phyloP scores from a whole-genome alignment of 2,797 vertebrate genomes.

The Nasua narica region DNA sequence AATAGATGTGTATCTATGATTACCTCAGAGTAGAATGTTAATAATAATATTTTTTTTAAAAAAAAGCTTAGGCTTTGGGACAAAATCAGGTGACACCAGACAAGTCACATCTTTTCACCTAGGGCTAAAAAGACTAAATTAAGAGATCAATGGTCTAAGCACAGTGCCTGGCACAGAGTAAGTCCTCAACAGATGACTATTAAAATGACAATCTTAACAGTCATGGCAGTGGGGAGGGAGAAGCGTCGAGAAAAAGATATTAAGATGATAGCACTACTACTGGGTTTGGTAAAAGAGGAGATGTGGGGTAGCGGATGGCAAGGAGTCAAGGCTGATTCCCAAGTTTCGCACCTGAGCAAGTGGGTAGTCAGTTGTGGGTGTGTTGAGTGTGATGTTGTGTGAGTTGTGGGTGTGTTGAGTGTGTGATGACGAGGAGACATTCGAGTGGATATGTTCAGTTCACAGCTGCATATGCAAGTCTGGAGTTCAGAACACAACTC shows the following conservation, averaged over 20 bases:
- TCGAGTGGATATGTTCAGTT: not conserved
- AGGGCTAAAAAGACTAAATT: not conserved
- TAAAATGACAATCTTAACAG: not conserved
- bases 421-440: not conserved
- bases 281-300: not conserved
- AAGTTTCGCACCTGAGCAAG: not conserved
- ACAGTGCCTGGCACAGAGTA: not conserved
- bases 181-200: not conserved
- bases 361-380: not conserved
- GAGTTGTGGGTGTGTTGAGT: not conserved
- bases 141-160: not conserved
- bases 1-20: not conserved
- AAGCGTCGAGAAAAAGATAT: not conserved
- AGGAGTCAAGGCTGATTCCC: not conserved
- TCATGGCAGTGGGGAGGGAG: not conserved
- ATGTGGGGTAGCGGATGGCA: not conserved
- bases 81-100: not conserved
- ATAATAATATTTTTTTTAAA: not conserved
- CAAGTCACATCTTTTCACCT: not conserved
- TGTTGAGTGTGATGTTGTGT: not conserved
- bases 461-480: not conserved
- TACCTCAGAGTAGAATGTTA: not conserved
- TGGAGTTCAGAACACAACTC: not conserved
- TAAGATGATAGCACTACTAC: not conserved
- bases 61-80: not conserved